A percentile compares a stretch with the other conserved stretches of the same genome.
These are phyloP conservation scores for Ispidina lecontei DNA, from an alignment of 2,797 vertebrate species.

Conservation along the genomic window DNA sequence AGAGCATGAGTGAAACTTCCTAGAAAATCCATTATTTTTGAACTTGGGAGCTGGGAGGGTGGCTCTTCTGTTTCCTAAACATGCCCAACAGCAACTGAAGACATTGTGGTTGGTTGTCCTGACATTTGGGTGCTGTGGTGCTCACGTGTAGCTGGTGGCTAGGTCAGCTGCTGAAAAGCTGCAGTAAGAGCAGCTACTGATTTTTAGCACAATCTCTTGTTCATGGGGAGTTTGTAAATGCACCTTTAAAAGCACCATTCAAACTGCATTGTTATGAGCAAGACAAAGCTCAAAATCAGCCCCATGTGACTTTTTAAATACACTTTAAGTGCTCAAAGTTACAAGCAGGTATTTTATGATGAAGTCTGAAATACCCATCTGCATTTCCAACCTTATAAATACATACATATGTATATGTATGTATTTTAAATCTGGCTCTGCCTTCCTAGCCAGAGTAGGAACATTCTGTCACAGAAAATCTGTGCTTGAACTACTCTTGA, in stretches of 20 bases:
- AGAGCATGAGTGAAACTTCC: neutral
- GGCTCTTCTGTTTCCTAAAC: neutral
- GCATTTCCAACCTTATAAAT: neutral
- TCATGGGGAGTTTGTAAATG: neutral
- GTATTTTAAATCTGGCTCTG: neutral
- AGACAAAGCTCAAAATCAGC: neutral
- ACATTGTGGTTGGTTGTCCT: neutral
- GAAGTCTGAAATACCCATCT: neutral
- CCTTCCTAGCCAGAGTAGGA: neutral
- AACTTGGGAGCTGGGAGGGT: neutral
- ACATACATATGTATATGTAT: neutral
- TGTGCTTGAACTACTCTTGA: constrained; percentile 13
- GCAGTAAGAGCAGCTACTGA: neutral
- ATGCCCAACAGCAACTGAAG: neutral
- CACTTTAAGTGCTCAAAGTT: neutral
- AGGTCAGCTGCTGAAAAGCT: neutral
- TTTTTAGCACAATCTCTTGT: neutral
- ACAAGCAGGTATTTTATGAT: neutral
- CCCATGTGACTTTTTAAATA: neutral
- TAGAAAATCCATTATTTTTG: neutral
- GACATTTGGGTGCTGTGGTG: neutral
- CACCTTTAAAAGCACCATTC: neutral
- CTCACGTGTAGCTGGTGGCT: neutral
- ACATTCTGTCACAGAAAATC: neutral
- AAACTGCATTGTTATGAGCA: neutral